Percentiles rank a stretch among this genome's conserved stretches.
These are phyloP conservation scores for Philhelius pedissequus DNA, from an alignment of 2,888 invertebrate genomes.

Conservation along the genomic window DNA sequence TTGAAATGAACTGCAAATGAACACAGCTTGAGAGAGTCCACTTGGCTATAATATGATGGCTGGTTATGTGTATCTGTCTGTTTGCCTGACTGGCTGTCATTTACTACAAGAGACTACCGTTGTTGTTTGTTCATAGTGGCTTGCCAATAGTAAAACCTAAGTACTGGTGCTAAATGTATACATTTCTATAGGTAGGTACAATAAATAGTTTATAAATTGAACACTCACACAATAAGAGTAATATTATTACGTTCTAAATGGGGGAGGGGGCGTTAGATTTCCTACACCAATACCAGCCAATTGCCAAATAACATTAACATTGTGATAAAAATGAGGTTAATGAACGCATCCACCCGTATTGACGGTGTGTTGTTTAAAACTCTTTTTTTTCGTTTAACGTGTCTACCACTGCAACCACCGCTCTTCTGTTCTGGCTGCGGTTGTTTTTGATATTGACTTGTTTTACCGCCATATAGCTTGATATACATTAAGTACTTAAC, in stretches of 20 bases:
- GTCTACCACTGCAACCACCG: slow-evolving; percentile 14
- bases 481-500: slow-evolving; percentile 13
- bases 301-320: slow-evolving; percentile 54
- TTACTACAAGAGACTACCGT: slow-evolving; percentile 17
- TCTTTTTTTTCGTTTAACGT: neutral
- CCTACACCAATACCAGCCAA: slow-evolving; percentile 17
- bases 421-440: slow-evolving; percentile 39
- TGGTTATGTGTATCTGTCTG: neutral
- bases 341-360: slow-evolving; percentile 51
- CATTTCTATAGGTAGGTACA: neutral
- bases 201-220: neutral
- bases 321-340: slow-evolving; percentile 63
- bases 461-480: neutral
- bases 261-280: too few relatives aligned
- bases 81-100: slow-evolving; percentile 30
- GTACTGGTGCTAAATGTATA: neutral
- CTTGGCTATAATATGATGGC: neutral
- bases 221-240: neutral
- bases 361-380: neutral
- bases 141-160: slow-evolving; percentile 10
- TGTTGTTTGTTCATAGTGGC: neutral
- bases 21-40: slow-evolving; percentile 14
- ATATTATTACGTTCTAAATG: neutral
- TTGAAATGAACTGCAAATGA: slow-evolving; percentile 34
- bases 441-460: slow-evolving; percentile 26